These are phyloP conservation scores for Tiaroga cobitis DNA, from an alignment of 2,797 vertebrate genomes.

Conservation along the genomic window DNA sequence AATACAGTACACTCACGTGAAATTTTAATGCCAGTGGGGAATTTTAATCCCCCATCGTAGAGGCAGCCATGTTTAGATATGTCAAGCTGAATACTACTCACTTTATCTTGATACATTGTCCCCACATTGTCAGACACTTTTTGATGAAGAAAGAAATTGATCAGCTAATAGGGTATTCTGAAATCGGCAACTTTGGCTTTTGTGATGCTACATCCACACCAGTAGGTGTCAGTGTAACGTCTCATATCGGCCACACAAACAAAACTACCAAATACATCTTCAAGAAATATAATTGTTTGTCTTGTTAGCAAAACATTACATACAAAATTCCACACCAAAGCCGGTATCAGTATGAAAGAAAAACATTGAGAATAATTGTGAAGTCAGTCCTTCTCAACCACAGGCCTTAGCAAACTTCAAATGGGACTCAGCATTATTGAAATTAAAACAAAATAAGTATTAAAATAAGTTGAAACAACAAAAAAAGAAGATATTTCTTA, in stretches of 20 bases:
- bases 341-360: neutral
- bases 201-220: neutral
- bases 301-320: neutral
- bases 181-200: neutral
- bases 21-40: neutral
- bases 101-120: neutral
- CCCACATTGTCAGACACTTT: neutral
- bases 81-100: neutral
- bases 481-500: neutral
- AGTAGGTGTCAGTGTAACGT: neutral
- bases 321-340: neutral
- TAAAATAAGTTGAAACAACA: neutral
- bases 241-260: neutral
- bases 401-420: neutral
- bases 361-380: neutral
- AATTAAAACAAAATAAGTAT: neutral
- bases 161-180: neutral
- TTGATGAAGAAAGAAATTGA: neutral
- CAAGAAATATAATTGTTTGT: neutral
- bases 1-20: neutral
- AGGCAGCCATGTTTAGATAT: neutral
- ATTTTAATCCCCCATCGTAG: neutral
- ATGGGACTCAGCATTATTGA: neutral
- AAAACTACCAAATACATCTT: neutral
- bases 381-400: neutral